Evolutionary conservation across 2,113 vertebrate genomes (phyloP), one percentile per base, ranked within the genome.

Genomic region (Neodon shergylaensis): DNA sequence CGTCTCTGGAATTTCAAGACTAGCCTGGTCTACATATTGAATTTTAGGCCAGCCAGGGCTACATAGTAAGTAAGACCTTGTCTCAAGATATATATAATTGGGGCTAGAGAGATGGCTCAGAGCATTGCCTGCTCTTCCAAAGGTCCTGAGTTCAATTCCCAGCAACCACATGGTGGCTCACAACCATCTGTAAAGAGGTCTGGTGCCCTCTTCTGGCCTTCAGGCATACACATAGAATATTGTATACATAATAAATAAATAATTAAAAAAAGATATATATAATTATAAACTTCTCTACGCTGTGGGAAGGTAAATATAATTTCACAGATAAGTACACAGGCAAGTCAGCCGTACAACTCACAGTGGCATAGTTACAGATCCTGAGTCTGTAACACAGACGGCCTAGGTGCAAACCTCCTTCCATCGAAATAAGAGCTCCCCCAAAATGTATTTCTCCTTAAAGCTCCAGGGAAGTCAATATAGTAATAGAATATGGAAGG

Each of bases 231-330:
- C n/a, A n/a, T n/a, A n/a, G n/a, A n/a, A n/a, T n/a, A n/a, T n/a
- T n/a, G n/a, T n/a, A n/a, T n/a, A n/a, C n/a, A n/a, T n/a, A n/a
- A n/a, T n/a, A n/a, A n/a, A n/a, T n/a, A n/a, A n/a, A n/a, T n/a
- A n/a, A n/a, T n/a, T n/a, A n/a, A n/a, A n/a, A n/a, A n/a, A n/a
- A n/a, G n/a, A 36, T n/a, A 70, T 8, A 70, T 70, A 39, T 39
- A 83, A 63, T 28, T 19, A 84, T 65, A 63, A 74, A 85, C 10
- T 26, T 78, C 87, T 79, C 42, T 3, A 49, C 63, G 49, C 52
- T 70, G 88, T 86, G 74, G 36, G 85, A 87, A 96, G 78, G 84
- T 82, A 63, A 94, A 83, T 73, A 52, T n/a, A 73, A 84, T 72
- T 92, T 96, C 95, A 95, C 52, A 95, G 81, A 83, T 85, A 76